Evolutionary conservation across 1,140 invertebrate species (phyloP).

Genomic region (Aphelenchoides besseyi): DNA sequence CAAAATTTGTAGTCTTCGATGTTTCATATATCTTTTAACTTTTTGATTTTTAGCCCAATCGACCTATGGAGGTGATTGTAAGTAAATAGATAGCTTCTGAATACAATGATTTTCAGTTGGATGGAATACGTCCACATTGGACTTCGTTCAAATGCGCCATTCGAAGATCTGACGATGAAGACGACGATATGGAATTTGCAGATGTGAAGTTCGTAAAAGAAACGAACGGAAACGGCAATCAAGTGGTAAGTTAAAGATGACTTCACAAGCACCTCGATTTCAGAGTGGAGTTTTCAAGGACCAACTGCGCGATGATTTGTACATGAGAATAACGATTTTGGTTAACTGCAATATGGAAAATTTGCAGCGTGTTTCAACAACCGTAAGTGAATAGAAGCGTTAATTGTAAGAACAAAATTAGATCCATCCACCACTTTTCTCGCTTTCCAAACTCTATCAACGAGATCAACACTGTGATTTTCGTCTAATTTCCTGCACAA

Average conservation of each 20-base stretch:
- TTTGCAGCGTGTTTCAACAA: neutral
- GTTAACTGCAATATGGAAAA: neutral
- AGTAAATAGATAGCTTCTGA: neutral
- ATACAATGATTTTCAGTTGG: neutral
- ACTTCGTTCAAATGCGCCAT: constrained; percentile 16
- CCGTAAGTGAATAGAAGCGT: no score
- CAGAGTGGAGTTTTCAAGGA: constrained; percentile 20
- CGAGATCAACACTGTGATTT: constrained; percentile 14
- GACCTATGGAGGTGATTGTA: constrained; percentile 21
- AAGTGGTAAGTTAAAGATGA: neutral
- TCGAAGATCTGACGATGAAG: constrained; percentile 16
- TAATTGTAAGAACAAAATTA: no score
- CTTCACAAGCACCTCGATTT: neutral
- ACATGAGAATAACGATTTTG: neutral
- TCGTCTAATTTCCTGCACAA: neutral
- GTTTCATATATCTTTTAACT: neutral
- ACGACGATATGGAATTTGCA: constrained; percentile 14
- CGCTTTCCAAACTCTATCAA: constrained; percentile 2
- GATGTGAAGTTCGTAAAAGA: constrained; percentile 12
- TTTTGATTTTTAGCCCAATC: constrained; percentile 3
- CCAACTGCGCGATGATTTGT: constrained; percentile 20
- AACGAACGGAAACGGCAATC: neutral
- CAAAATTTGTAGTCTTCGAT: constrained; percentile 13
- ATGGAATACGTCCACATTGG: constrained; percentile 7
- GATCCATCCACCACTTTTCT: neutral